Evolutionary conservation across 2,888 invertebrate species (phyloP).

Genomic region (Prionchulus punctatus): DNA sequence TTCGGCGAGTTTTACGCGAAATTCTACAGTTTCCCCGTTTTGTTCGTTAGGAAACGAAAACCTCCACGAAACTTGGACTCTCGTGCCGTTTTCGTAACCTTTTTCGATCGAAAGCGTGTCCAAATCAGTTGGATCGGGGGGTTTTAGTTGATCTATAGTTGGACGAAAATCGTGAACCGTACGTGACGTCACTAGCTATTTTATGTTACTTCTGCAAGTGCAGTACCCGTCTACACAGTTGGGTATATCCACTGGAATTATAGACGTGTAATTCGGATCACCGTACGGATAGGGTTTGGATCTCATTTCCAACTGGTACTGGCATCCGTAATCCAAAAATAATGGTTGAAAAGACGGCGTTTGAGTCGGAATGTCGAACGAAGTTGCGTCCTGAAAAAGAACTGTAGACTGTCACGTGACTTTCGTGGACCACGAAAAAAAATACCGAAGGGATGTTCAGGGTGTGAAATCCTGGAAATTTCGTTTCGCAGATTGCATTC

Average conservation of each 20-base stretch:
- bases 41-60: not conserved
- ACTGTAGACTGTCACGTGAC: not conserved
- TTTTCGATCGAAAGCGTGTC: not conserved
- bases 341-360: not conserved
- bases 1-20: not conserved
- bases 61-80: too few relatives aligned
- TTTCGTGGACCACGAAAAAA: not conserved
- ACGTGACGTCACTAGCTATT: not conserved
- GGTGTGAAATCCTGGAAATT: constrained; percentile 20
- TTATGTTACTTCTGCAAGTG: constrained; percentile 14
- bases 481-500: constrained; percentile 16
- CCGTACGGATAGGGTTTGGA: constrained; percentile 21
- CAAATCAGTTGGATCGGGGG: not conserved
- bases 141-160: too few relatives aligned
- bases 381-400: not conserved
- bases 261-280: constrained; percentile 14
- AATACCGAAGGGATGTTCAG: constrained; percentile 16
- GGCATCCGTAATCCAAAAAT: constrained; percentile 1
- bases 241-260: constrained; percentile 16
- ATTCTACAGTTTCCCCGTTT: not conserved
- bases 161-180: too few relatives aligned
- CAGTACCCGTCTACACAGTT: constrained; percentile 20
- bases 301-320: constrained; percentile 8
- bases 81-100: not conserved
- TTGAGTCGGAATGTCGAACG: not conserved